Conservation (phyloP, 1,140 invertebrate genomes). For the Aporrectodea caliginosa region DNA sequence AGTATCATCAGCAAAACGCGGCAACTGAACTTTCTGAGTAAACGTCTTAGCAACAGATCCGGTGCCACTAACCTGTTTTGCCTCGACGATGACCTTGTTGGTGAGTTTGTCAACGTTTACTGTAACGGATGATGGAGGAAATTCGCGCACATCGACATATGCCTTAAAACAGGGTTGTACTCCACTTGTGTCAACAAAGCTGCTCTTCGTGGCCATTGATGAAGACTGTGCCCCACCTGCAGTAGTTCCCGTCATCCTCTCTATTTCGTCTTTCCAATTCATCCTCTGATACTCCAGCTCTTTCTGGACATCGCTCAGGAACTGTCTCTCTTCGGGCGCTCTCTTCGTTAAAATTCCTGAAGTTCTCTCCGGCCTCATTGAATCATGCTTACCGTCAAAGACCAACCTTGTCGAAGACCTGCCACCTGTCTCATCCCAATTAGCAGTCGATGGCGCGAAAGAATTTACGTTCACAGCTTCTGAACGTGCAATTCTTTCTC, state of each 20-base stretch:
- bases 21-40: conserved; percentile 22
- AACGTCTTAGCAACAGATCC: conserved; percentile 13
- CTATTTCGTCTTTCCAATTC: conserved; percentile 16
- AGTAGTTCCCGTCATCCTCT: background rate
- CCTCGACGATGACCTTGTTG: conserved; percentile 21
- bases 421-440: background rate
- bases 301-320: conserved; percentile 18
- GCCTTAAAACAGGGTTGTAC: conserved; percentile 9
- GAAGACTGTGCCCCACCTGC: background rate
- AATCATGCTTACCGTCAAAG: background rate
- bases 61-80: background rate
- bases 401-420: background rate
- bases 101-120: conserved; percentile 1
- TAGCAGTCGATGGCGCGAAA: background rate
- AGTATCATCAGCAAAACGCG: conserved; percentile 2
- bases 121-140: conserved; percentile 8
- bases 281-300: conserved; percentile 20
- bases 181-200: conserved; percentile 14
- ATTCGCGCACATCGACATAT: conserved; percentile 18
- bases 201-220: conserved; percentile 14
- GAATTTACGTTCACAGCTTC: background rate
- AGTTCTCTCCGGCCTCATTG: background rate
- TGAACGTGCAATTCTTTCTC: background rate
- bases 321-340: conserved; percentile 2
- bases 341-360: background rate